Evolutionary conservation across 2,797 vertebrate genomes (phyloP).

Genomic region (Falco naumanni): DNA sequence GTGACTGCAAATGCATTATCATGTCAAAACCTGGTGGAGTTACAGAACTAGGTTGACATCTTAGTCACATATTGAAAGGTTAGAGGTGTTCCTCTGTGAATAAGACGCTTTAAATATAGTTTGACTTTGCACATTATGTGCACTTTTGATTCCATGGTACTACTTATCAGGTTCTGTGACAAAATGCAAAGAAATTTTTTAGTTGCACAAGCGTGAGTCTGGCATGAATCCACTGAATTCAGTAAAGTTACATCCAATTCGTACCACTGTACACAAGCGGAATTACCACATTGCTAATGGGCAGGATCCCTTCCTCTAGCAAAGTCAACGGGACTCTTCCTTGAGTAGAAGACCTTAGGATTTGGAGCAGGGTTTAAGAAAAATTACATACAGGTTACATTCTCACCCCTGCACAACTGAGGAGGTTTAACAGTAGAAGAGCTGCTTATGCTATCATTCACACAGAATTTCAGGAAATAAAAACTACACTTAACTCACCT

Average conservation of each 20-base stretch:
- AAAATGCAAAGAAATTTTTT: neutral
- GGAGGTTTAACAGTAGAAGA: neutral
- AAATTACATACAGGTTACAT: accelerated
- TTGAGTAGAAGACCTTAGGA: accelerated
- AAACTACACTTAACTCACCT: neutral
- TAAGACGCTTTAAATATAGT: neutral
- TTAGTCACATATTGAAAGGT: slow-evolving; percentile 15
- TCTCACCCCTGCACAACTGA: neutral
- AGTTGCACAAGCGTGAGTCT: neutral
- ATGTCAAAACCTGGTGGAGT: neutral
- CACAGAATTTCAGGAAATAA: neutral
- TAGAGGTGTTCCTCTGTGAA: slow-evolving; percentile 31
- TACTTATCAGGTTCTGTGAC: neutral
- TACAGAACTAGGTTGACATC: slow-evolving; percentile 33
- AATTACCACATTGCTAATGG: accelerated
- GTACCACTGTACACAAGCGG: accelerated
- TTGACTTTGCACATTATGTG: neutral
- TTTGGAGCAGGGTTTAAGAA: neutral
- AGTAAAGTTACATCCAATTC: accelerated
- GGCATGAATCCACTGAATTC: neutral
- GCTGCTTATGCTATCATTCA: neutral
- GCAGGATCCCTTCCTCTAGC: accelerated
- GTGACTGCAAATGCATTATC: neutral
- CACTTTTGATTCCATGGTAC: neutral
- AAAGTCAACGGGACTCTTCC: accelerated